These are phyloP conservation scores for Halotydeus destructor DNA, from an alignment of 1,140 invertebrate species.

Conservation along the genomic window DNA sequence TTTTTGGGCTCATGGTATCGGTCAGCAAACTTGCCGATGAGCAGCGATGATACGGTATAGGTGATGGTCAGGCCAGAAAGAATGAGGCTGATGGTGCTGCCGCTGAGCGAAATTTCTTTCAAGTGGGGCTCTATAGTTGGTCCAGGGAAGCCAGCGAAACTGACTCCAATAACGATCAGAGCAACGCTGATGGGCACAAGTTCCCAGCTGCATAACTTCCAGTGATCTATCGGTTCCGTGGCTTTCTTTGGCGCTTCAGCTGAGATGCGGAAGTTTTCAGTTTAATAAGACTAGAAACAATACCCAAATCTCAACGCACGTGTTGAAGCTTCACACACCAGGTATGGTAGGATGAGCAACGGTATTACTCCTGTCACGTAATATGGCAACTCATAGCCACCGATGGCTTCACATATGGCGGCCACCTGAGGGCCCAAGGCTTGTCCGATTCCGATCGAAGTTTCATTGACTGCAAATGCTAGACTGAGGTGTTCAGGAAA, in stretches of 20 bases:
- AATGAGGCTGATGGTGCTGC: slow-evolving; percentile 35
- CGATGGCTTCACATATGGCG: too few species aligned
- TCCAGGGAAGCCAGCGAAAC: slow-evolving; percentile 48
- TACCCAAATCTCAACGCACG: background rate
- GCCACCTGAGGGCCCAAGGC: slow-evolving; percentile 48
- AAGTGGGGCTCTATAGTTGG: slow-evolving; percentile 52
- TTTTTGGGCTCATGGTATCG: slow-evolving; percentile 25
- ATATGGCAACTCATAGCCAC: slow-evolving; percentile 52
- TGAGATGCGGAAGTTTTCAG: background rate
- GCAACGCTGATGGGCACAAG: too few species aligned
- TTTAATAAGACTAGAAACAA: background rate
- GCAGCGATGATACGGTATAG: slow-evolving; percentile 46
- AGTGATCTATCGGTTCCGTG: slow-evolving; percentile 31
- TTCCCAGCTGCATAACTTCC: slow-evolving; percentile 38
- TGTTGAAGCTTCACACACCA: slow-evolving; percentile 5
- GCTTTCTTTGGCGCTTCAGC: background rate
- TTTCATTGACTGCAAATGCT: slow-evolving; percentile 49
- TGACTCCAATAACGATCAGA: slow-evolving; percentile 40
- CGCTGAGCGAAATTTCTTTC: slow-evolving; percentile 19
- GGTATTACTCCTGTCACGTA: slow-evolving; percentile 41
- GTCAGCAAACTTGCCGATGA: slow-evolving; percentile 48
- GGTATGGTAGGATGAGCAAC: slow-evolving; percentile 34
- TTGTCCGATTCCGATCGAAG: slow-evolving; percentile 51
- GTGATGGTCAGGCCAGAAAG: slow-evolving; percentile 46
- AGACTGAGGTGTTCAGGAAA: slow-evolving; percentile 51